A percentile compares a stretch with the other conserved stretches of the same genome.
Evolutionary conservation across 2,888 invertebrate genomes (phyloP).

Genomic region (Ennomos erosarius): DNA sequence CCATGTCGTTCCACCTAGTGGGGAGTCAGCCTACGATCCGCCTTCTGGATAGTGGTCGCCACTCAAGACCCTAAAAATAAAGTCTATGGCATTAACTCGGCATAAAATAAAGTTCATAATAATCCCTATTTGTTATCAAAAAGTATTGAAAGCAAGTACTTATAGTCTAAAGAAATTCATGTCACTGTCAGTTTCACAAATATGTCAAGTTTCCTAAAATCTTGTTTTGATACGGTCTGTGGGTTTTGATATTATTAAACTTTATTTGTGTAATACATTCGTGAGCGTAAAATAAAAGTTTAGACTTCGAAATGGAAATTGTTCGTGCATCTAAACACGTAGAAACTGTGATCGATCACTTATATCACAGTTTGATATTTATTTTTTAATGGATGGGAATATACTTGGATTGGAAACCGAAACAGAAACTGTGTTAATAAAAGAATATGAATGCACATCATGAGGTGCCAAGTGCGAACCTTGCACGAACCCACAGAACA

Average conservation of each 20-base stretch:
- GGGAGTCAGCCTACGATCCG: no score
- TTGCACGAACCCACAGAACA: no score
- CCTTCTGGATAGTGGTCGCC: no score
- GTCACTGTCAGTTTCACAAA: neutral
- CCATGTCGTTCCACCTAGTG: no score
- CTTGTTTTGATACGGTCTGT: no score
- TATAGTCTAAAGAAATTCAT: no score
- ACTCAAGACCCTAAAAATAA: no score
- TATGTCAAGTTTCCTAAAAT: constrained; percentile 22
- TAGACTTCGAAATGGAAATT: constrained; percentile 63
- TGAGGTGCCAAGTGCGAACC: neutral
- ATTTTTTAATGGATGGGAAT: constrained; percentile 44
- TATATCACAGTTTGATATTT: constrained; percentile 67
- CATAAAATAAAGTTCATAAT: no score
- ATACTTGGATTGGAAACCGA: neutral
- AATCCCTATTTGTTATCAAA: no score
- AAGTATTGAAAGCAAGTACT: no score
- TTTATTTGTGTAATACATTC: constrained; percentile 17
- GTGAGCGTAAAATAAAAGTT: constrained; percentile 46
- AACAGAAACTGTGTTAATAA: neutral
- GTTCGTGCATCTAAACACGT: constrained; percentile 61
- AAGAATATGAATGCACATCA: neutral
- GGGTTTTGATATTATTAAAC: constrained; percentile 40
- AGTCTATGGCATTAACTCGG: no score
- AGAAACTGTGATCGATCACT: constrained; percentile 63